A percentile compares a stretch with the other conserved stretches of the same genome.
Evolutionary conservation across 92 coral and sea anemone species (phyloP).

Genomic region (Actinernus sp.): DNA sequence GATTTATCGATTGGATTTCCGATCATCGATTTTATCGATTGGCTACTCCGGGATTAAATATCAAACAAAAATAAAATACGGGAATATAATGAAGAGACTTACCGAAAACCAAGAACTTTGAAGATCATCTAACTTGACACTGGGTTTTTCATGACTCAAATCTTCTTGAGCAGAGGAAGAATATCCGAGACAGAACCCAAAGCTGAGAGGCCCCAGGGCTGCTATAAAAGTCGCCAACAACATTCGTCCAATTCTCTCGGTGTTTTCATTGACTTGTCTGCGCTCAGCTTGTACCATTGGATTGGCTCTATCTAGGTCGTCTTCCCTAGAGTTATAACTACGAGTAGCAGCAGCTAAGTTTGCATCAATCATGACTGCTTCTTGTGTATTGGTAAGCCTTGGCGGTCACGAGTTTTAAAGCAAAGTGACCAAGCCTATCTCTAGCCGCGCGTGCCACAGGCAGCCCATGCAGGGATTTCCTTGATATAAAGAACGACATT

Average conservation of each 20-base stretch:
- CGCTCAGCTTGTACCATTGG: conserved; percentile 15
- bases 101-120: conserved; percentile 88
- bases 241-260: conserved; percentile 35
- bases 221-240: conserved; percentile 80
- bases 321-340: neutral
- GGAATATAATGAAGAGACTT: too few relatives aligned
- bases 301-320: neutral
- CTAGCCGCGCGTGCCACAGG: too few relatives aligned
- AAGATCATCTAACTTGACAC: conserved; percentile 17
- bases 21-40: too few relatives aligned
- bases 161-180: conserved; percentile 86
- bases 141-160: conserved; percentile 13
- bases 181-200: conserved; percentile 83
- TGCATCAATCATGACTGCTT: conserved; percentile 11
- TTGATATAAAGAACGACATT: too few relatives aligned
- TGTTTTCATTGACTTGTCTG: neutral
- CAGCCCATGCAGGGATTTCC: too few relatives aligned
- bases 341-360: conserved; percentile 1
- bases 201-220: conserved; percentile 79
- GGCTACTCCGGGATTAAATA: too few relatives aligned
- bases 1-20: too few relatives aligned
- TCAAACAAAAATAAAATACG: too few relatives aligned
- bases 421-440: too few relatives aligned
- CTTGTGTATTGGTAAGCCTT: too few relatives aligned
- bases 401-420: too few relatives aligned